These are phyloP conservation scores for Andrena haemorrhoa DNA, from an alignment of 2,888 invertebrate species.

Conservation along the genomic window DNA sequence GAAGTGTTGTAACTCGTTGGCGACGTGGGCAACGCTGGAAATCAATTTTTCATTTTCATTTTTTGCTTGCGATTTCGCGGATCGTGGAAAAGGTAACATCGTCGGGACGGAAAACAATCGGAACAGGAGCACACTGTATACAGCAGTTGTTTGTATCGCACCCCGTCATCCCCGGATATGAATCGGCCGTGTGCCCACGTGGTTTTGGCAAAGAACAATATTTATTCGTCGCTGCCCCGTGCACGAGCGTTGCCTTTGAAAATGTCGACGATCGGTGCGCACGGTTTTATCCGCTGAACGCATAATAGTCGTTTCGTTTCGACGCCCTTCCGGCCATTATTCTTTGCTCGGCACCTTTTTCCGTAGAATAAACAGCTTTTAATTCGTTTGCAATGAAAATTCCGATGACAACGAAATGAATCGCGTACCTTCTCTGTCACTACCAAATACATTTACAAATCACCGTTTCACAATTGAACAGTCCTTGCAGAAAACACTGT, in stretches of 20 bases:
- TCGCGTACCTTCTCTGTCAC: not conserved
- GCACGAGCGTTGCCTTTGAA: constrained; percentile 58
- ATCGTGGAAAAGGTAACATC: constrained; percentile 17
- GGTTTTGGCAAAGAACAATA: constrained; percentile 68
- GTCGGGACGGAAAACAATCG: constrained; percentile 43
- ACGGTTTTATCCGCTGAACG: not conserved
- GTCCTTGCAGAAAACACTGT: too few species aligned
- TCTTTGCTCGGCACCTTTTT: not conserved
- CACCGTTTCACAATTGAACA: too few species aligned
- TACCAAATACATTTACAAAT: too few species aligned
- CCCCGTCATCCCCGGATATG: constrained; percentile 60
- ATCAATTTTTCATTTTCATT: constrained; percentile 28
- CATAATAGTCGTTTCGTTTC: not conserved
- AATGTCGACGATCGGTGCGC: constrained; percentile 29
- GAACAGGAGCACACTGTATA: constrained; percentile 29
- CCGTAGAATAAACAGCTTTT: not conserved
- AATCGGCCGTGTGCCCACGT: constrained; percentile 62
- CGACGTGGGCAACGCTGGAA: not conserved
- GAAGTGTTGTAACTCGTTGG: too few species aligned
- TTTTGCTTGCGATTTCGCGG: not conserved
- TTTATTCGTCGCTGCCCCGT: constrained; percentile 54
- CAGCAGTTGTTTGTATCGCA: constrained; percentile 39
- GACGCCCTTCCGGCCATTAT: not conserved
- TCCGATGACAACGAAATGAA: not conserved
- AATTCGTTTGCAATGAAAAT: not conserved